Evolutionary conservation across 2,113 vertebrate species (phyloP), one percentile per base, ranked within the genome.

Genomic region (Corythoichthys intestinalis): DNA sequence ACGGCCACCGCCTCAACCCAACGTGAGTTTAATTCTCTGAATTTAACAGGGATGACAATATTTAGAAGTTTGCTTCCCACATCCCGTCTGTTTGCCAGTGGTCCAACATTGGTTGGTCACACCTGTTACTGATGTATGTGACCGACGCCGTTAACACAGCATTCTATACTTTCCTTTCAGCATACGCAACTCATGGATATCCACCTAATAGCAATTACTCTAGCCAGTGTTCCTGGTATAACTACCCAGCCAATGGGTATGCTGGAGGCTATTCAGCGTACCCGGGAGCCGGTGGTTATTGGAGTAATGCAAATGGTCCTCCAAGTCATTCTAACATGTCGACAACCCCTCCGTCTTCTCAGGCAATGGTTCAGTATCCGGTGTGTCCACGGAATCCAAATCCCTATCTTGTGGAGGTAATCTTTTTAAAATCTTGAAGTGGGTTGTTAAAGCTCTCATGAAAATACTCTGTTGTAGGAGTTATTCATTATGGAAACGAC

Each of bases 311-410:
- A 74, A 90, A 88, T 80, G 85, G 83, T 83, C 76, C 86, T 77
- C 74, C 89, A 85, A 88, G 88, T 91, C 90, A 88, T 78, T 91
- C 90, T 89, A 91, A 89, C 87, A 71, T 90, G 81, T 88, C 90
- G 85, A 90, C 88, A 89, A 90, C 79, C 87, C 87, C 90, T 90
- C 84, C 85, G 88, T 88, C 89, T 90, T 88, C 92, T 87, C 91
- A 92, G 90, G 88, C 88, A 76, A 91, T 92, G 89, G 90, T 93
- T 88, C 92, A 92, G 90, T 93, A 93, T 88, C 91, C 92, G 0
- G 81, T 93, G 85, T 91, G 92, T 86, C 90, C 92, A 70, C 86
- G 89, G 74, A 89, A 91, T 76, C 78, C 83, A 10, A 84, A 89
- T 67, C 73, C 90, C 34, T 92, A 90, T 80, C 71, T 91, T 52